These are phyloP conservation scores for Lanius collurio DNA, from an alignment of 2,113 vertebrate species.

Conservation along the genomic window DNA sequence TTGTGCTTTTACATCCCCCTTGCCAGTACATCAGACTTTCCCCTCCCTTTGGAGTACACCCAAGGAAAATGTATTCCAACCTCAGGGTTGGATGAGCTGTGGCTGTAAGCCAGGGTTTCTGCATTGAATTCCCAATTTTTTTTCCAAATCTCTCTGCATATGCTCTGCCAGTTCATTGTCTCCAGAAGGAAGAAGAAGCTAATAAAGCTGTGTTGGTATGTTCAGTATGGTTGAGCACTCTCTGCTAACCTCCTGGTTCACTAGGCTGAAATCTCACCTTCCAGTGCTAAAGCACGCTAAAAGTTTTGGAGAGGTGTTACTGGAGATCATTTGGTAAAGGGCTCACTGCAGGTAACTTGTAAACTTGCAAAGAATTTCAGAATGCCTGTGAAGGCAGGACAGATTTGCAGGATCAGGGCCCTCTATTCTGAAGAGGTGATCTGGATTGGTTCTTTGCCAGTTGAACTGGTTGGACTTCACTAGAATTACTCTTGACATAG, in stretches of 20 bases:
- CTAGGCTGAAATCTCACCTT: background rate
- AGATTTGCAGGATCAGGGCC: background rate
- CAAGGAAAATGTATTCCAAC: slow-evolving; percentile 35
- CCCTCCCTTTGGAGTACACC: background rate
- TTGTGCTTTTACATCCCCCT: background rate
- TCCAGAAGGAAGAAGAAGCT: background rate
- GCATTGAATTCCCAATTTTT: background rate
- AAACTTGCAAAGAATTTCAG: background rate
- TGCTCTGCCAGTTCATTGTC: slow-evolving; percentile 15
- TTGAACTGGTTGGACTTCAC: background rate
- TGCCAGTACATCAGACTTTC: background rate
- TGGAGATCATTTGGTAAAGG: background rate
- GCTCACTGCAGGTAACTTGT: background rate
- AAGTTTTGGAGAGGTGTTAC: background rate
- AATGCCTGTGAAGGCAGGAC: background rate
- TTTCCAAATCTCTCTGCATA: background rate
- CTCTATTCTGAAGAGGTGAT: background rate
- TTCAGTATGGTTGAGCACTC: background rate
- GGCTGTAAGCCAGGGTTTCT: slow-evolving; percentile 26
- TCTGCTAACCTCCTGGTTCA: background rate
- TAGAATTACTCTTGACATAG: background rate
- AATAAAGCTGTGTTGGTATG: background rate
- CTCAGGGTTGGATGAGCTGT: background rate
- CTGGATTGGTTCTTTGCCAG: background rate
- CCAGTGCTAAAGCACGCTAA: background rate